Evolutionary conservation across 2,113 vertebrate species (phyloP), one percentile per base, ranked within the genome.

Genomic region (Coregonus clupeaformis): DNA sequence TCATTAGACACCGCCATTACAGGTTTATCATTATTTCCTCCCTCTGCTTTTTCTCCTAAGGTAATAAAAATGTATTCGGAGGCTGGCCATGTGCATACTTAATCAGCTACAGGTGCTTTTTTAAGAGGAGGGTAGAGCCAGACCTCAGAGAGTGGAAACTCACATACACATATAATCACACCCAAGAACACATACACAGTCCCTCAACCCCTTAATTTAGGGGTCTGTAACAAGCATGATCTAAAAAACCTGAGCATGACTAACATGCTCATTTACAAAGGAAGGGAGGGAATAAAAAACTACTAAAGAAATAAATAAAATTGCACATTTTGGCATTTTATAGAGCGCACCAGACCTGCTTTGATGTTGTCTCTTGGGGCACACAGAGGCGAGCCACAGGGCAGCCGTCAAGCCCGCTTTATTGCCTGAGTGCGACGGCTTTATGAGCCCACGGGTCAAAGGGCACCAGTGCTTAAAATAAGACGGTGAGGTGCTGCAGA

Each of bases 1-100:
- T 83, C 82, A 80, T 83, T 83, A 83, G 78, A 78, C 52, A 57
- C 30, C 62, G 36, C 69, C 62, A 55, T 75, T 80, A 67, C 68
- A 74, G 66, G 62, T 74, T 69, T 75, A 72, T 80, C 77, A 75
- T 75, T 68, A 78, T 77, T 74, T 78, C 69, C 66, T 74, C 27
- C 6, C 59, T 45, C 68, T 68, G 70, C 67, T 71, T 67, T 7
- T 12, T 42, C 65, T 42, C 67, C 71, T 16, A 22, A 67, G 71
- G 76, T 72, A 18, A 68, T 84, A 78, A 81, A 81, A 71, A 63
- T 68, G 68, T 75, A 76, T 69, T 63, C 60, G 79, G 74, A 69
- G 55, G 70, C 14, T 55, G 70, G 65, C 72, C 70, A 67, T 68
- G 70, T 78, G 70, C 67, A 73, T 68, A 57, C 70, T 83, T 77